Percentiles rank a stretch among this genome's conserved stretches.
These are phyloP conservation scores for Troides aeacus DNA, from an alignment of 2,888 invertebrate species.

Conservation along the genomic window DNA sequence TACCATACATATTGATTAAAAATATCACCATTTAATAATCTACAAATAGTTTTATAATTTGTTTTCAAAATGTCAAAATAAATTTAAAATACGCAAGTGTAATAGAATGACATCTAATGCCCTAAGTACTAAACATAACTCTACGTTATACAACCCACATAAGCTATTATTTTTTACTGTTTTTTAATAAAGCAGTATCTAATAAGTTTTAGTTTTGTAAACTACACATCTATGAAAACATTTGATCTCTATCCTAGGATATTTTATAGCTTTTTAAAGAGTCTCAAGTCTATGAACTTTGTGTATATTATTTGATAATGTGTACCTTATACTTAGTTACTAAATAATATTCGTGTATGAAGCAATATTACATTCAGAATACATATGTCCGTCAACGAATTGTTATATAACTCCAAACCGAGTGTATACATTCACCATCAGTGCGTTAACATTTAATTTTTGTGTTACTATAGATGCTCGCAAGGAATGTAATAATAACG, in stretches of 20 bases:
- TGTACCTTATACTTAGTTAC: background rate
- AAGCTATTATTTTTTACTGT: conserved; percentile 62
- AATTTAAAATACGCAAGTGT: conserved; percentile 24
- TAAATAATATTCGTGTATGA: conserved; percentile 37
- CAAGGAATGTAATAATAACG: conserved; percentile 10
- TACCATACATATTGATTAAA: conserved; percentile 48
- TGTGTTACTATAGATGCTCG: conserved; percentile 31
- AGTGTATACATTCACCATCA: conserved; percentile 33
- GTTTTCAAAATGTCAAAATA: conserved; percentile 18
- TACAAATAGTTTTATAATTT: conserved; percentile 34
- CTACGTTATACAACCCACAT: conserved; percentile 39
- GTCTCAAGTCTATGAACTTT: conserved; percentile 50
- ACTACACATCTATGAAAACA: background rate
- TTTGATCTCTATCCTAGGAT: background rate
- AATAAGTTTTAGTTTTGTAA: conserved; percentile 29
- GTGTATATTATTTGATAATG: background rate
- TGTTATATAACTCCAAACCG: conserved; percentile 39
- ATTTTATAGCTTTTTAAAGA: conserved; percentile 39
- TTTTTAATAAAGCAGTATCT: conserved; percentile 50
- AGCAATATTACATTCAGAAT: conserved; percentile 47
- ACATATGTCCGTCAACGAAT: conserved; percentile 42
- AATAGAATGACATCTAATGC: conserved; percentile 30
- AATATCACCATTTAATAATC: conserved; percentile 66
- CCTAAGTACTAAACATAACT: conserved; percentile 5
- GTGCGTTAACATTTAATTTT: conserved; percentile 33